Percentiles rank a stretch among this genome's conserved stretches.
Conservation (phyloP, 2,113 vertebrate species). For the Apeltes quadracus region DNA sequence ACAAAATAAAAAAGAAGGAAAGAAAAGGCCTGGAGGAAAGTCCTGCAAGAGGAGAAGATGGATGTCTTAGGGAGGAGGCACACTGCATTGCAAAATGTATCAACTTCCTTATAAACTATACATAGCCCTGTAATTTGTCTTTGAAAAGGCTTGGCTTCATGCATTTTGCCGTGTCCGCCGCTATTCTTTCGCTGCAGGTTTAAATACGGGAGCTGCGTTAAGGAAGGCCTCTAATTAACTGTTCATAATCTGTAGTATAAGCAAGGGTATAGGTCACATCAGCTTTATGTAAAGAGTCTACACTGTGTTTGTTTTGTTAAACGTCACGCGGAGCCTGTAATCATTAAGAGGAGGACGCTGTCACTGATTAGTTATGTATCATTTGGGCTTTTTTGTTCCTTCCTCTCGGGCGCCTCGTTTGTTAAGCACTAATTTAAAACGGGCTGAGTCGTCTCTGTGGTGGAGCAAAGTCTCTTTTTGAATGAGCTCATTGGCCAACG, state of each 20-base stretch:
- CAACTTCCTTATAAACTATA: slow-evolving; percentile 80
- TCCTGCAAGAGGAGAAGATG: slow-evolving; percentile 49
- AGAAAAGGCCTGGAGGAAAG: slow-evolving; percentile 47
- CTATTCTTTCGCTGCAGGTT: slow-evolving; percentile 73
- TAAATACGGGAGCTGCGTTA: slow-evolving; percentile 64
- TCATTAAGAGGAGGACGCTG: slow-evolving; percentile 7
- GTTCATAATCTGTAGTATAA: slow-evolving; percentile 77
- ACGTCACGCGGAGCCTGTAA: slow-evolving; percentile 37
- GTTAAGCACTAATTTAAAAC: slow-evolving; percentile 39
- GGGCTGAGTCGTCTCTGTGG: slow-evolving; percentile 33
- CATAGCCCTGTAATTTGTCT: slow-evolving; percentile 82
- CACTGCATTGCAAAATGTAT: slow-evolving; percentile 78
- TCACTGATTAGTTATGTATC: slow-evolving; percentile 12
- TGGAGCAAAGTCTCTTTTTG: slow-evolving; percentile 19
- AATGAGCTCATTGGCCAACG: slow-evolving; percentile 52
- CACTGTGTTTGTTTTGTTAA: slow-evolving; percentile 24
- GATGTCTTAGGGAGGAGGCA: slow-evolving; percentile 66
- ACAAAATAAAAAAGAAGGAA: neutral
- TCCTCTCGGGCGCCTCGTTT: slow-evolving; percentile 32
- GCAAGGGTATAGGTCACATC: slow-evolving; percentile 72
- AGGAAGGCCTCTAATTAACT: slow-evolving; percentile 69
- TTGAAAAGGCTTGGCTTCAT: slow-evolving; percentile 80
- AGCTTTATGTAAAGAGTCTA: slow-evolving; percentile 49
- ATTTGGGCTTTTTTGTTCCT: slow-evolving; percentile 5
- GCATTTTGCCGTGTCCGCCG: slow-evolving; percentile 75